Conservation (phyloP, 1,140 invertebrate genomes). For the Drosophila bocqueti region DNA sequence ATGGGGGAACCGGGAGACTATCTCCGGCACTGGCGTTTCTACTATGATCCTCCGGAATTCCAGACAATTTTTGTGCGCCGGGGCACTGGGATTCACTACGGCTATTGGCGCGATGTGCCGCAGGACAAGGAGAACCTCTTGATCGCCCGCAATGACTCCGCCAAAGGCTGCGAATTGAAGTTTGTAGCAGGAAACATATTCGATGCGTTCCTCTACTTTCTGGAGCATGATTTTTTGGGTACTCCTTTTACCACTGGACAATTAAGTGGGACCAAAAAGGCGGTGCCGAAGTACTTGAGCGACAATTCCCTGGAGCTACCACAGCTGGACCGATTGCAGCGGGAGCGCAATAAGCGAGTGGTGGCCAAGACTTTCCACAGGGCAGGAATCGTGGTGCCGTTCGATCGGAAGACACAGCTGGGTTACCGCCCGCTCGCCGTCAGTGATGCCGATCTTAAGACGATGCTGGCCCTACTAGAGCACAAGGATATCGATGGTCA, state of each 20-base stretch:
- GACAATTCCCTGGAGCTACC: constrained; percentile 86
- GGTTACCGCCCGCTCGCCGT: constrained; percentile 92
- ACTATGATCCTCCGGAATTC: constrained; percentile 97
- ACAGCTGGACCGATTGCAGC: constrained; percentile 81
- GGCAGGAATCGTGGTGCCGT: constrained; percentile 95
- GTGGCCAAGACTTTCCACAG: constrained; percentile 93
- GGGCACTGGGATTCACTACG: constrained; percentile 91
- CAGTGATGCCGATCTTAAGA: constrained; percentile 91
- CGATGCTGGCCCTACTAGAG: constrained; percentile 89
- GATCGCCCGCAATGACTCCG: constrained; percentile 90
- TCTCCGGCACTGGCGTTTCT: constrained; percentile 95
- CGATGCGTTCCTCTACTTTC: constrained; percentile 89
- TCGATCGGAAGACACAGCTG: constrained; percentile 91
- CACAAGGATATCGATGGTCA: constrained; percentile 87
- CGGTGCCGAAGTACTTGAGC: constrained; percentile 89
- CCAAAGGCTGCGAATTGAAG: constrained; percentile 89
- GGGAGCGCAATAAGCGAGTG: constrained; percentile 88
- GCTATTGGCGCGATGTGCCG: constrained; percentile 95
- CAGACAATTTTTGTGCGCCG: constrained; percentile 90
- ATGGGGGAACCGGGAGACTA: constrained; percentile 87
- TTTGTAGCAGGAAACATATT: constrained; percentile 94
- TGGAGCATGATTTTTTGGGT: constrained; percentile 88
- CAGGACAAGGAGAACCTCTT: constrained; percentile 89
- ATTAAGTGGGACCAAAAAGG: constrained; percentile 87
- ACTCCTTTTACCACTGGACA: constrained; percentile 89